Evolutionary conservation across 2,113 vertebrate genomes (phyloP).

Genomic region (Oncorhynchus keta): DNA sequence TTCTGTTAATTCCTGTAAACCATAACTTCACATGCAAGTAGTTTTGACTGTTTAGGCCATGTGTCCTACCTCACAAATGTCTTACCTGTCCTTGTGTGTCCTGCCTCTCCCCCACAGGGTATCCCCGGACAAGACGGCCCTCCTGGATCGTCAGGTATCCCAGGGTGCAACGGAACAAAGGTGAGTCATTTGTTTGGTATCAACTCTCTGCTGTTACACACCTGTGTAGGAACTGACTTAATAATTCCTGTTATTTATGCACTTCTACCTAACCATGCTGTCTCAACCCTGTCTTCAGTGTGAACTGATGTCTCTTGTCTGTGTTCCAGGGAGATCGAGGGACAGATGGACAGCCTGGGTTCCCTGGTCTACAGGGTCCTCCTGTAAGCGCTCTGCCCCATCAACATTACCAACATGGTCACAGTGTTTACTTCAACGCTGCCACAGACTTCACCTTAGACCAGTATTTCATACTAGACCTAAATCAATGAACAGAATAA

Average conservation of each 20-base stretch:
- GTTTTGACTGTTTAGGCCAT: neutral
- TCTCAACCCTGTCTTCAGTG: neutral
- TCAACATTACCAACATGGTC: neutral
- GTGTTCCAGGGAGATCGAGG: conserved; percentile 86
- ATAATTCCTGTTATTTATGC: neutral
- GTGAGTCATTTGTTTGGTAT: conserved; percentile 58
- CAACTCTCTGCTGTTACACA: neutral
- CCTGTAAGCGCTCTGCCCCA: conserved; percentile 75
- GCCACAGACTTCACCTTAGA: neutral
- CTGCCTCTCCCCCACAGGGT: conserved; percentile 69
- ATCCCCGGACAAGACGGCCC: conserved; percentile 95
- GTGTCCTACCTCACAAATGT: neutral
- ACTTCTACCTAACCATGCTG: neutral
- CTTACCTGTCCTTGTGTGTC: neutral
- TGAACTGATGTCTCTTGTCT: neutral
- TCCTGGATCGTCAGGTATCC: conserved; percentile 86
- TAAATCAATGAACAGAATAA: neutral
- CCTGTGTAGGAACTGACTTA: neutral
- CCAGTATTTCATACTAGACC: neutral
- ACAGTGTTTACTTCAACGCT: neutral
- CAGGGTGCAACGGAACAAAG: conserved; percentile 98
- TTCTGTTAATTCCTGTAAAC: conserved; percentile 36
- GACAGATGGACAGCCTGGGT: conserved; percentile 78
- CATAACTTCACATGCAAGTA: too few species aligned
- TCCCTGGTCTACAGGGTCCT: conserved; percentile 80